Evolutionary conservation across 2,888 invertebrate genomes (phyloP).

Genomic region (Drosophila kambysellisi): DNA sequence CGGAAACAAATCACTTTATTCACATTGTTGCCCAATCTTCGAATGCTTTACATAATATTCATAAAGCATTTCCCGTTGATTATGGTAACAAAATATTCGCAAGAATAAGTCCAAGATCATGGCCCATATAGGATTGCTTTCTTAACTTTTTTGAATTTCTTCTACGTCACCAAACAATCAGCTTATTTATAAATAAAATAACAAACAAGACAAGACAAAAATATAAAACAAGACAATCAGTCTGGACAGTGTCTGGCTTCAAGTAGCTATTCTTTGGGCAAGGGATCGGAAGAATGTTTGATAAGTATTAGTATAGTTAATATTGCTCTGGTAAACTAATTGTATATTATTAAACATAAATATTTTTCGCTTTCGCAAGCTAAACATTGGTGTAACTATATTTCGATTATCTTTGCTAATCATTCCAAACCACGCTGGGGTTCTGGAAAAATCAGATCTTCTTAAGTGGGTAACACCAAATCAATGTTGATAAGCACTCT

Average conservation of each 20-base stretch:
- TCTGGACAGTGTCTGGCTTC: too few species aligned
- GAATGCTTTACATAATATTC: background rate
- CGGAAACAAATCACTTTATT: conserved; percentile 22
- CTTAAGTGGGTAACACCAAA: too few species aligned
- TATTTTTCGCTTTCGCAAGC: too few species aligned
- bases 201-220: conserved; percentile 21
- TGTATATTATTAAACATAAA: too few species aligned
- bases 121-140: background rate
- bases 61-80: background rate
- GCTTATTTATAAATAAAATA: background rate
- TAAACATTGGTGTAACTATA: too few species aligned
- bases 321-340: conserved; percentile 28
- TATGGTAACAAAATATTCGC: background rate
- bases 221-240: conserved; percentile 23
- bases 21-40: conserved; percentile 10
- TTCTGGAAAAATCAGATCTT: too few species aligned
- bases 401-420: too few species aligned
- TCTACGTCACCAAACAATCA: background rate
- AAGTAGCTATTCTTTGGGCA: conserved; percentile 67
- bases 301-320: conserved; percentile 83
- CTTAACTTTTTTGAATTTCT: background rate
- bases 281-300: conserved; percentile 73
- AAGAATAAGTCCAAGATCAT: background rate
- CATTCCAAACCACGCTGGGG: too few species aligned
- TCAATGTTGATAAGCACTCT: conserved; percentile 62